Conservation (phyloP, 1,140 invertebrate species). For the Bombus sylvicola region DNA sequence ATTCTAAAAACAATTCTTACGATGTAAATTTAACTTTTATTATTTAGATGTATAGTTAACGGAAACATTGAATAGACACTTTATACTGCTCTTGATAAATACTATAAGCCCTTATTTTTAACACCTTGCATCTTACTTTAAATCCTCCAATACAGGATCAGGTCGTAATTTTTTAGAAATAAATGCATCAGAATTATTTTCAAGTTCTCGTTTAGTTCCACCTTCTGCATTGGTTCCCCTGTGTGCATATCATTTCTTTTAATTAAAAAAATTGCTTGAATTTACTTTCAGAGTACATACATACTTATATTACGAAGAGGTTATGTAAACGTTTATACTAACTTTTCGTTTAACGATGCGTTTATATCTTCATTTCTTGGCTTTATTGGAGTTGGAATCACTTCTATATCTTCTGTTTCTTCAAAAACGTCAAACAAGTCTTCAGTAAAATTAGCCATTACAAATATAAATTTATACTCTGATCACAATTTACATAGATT, state of each 20-base stretch:
- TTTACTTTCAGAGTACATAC: neutral
- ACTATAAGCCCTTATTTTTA: too few species aligned
- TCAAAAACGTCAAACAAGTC: constrained; percentile 85
- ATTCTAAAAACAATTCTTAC: too few species aligned
- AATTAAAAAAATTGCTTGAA: neutral
- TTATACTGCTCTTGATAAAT: too few species aligned
- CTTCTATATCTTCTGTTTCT: constrained; percentile 70
- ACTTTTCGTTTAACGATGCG: constrained; percentile 25
- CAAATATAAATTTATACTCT: neutral
- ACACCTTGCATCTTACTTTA: constrained; percentile 71
- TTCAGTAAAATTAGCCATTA: constrained; percentile 76
- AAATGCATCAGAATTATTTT: constrained; percentile 56
- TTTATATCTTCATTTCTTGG: constrained; percentile 9
- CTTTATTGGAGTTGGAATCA: constrained; percentile 42
- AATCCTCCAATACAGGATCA: constrained; percentile 78
- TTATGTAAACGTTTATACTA: constrained; percentile 31
- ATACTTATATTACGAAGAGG: constrained; percentile 2
- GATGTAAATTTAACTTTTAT: too few species aligned
- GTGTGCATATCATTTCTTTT: constrained; percentile 6
- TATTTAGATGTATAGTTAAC: too few species aligned
- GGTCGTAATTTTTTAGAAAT: constrained; percentile 64
- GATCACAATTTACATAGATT: neutral
- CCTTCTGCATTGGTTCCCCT: constrained; percentile 32
- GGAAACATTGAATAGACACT: too few species aligned
- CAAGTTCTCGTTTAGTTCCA: constrained; percentile 66